Evolutionary conservation across 2,113 vertebrate species (phyloP), one percentile per base, ranked within the genome.

Genomic region (Anhinga anhinga): DNA sequence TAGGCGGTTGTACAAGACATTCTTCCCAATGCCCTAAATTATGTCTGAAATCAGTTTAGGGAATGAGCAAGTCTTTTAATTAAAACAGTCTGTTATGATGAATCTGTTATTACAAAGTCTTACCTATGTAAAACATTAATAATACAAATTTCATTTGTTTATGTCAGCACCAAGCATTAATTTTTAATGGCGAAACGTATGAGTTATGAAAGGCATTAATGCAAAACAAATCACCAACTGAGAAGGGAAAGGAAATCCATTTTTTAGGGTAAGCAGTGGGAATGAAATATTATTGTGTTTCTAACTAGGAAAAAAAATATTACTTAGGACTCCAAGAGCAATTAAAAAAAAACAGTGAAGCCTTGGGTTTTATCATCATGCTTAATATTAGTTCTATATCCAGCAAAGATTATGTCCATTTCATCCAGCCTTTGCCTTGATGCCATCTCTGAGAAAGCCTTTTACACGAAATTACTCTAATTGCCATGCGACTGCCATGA

Each of bases 81-180:
- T 98, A 98, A 98, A 98, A 97, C 84, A 98, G 98, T 98, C 97
- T 97, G 97, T 96, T 97, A 96, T 98, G 98, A 98, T 98, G 97
- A 98, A 98, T 98, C 98, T 98, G 98, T 98, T 98, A 98, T 98
- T 98, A 98, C 97, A 97, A 97, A 98, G 97, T 97, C 97, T 98
- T 98, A 98, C 98, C 98, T 98, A 98, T 98, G 98, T 98, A 98
- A 98, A 98, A 98, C 98, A 98, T 98, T 98, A 98, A 98, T 98
- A 98, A 98, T 98, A 98, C 98, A 98, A 98, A 98, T 98, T 98
- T 98, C 98, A 98, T 98, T 98, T 98, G 98, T 98, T 98, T 98
- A 98, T 98, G 98, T 98, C 98, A 98, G 98, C 97, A 92, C 97
- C 97, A 96, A 97, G 94, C 96, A 98, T 98, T 98, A 98, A 98